Evolutionary conservation across 2,797 vertebrate species (phyloP).

Genomic region (Brachymystax lenok): DNA sequence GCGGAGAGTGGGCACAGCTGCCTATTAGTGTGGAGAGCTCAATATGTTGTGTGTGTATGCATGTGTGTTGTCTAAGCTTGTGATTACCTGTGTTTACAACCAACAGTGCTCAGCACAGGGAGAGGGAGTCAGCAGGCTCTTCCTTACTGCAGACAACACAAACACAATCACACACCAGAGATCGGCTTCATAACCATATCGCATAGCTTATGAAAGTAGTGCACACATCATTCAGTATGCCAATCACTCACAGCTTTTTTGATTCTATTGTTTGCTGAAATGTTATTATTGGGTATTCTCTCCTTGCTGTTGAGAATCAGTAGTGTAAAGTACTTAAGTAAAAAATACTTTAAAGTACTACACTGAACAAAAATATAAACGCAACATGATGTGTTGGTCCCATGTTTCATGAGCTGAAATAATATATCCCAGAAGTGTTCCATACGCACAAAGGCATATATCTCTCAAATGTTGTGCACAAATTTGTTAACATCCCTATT

Average conservation of each 20-base stretch:
- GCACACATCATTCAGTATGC: neutral
- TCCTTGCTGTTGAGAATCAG: too few species aligned
- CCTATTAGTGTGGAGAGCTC: slow-evolving; percentile 43
- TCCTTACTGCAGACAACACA: slow-evolving; percentile 25
- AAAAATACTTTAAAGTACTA: too few species aligned
- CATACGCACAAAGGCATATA: too few species aligned
- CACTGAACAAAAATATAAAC: too few species aligned
- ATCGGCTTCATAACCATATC: neutral
- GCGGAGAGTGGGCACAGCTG: slow-evolving; percentile 28
- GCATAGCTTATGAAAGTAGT: slow-evolving; percentile 4
- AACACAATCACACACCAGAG: slow-evolving; percentile 8
- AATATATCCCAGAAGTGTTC: too few species aligned
- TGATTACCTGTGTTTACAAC: slow-evolving; percentile 52
- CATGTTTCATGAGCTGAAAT: too few species aligned
- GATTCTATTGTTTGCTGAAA: slow-evolving; percentile 14
- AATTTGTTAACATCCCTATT: too few species aligned
- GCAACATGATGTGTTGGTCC: too few species aligned
- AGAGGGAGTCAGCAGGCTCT: slow-evolving; percentile 28
- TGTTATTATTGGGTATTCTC: neutral
- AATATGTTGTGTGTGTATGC: slow-evolving; percentile 23
- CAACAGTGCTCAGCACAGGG: slow-evolving; percentile 39
- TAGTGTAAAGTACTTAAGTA: too few species aligned
- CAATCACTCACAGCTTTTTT: slow-evolving; percentile 6
- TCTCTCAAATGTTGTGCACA: too few species aligned
- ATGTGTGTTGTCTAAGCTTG: slow-evolving; percentile 41